Conservation (phyloP, 2,888 invertebrate genomes). For the Nemotelus pantherinus region DNA sequence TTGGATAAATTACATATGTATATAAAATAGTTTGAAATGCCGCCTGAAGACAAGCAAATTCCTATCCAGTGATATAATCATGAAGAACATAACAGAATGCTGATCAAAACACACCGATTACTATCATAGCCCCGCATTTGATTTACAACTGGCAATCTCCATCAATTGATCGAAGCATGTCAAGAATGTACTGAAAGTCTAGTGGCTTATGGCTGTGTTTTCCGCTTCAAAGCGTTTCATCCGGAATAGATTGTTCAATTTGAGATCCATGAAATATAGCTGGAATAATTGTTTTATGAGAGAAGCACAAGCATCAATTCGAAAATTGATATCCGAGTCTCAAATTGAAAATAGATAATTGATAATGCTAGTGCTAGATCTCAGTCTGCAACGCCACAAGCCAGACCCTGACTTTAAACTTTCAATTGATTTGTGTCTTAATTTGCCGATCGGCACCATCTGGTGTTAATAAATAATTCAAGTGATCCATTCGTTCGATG, state of each 20-base stretch:
- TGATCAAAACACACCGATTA: not conserved
- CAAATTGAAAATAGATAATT: not conserved
- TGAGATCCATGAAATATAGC: not conserved
- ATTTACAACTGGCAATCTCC: slow-evolving; percentile 30
- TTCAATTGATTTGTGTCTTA: slow-evolving; percentile 32
- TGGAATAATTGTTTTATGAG: not conserved
- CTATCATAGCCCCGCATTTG: not conserved
- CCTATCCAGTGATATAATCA: slow-evolving; percentile 33
- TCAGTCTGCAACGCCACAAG: not conserved
- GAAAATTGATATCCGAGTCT: not conserved
- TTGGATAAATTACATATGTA: slow-evolving; percentile 2
- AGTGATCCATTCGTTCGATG: not conserved
- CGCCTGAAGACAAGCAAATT: slow-evolving; percentile 17
- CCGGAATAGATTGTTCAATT: slow-evolving; percentile 16
- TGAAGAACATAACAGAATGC: not conserved
- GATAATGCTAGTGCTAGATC: not conserved
- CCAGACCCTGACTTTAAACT: slow-evolving; percentile 13
- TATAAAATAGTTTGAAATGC: not conserved
- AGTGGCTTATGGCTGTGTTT: not conserved
- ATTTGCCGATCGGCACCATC: slow-evolving; percentile 36
- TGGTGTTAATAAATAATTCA: slow-evolving; percentile 25
- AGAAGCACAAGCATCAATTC: not conserved
- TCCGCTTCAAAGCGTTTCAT: not conserved
- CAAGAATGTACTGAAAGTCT: not conserved
- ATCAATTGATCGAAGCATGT: slow-evolving; percentile 33